phyloP scores from a whole-genome alignment of 2,888 invertebrate species.

The Plagodis dolabraria region DNA sequence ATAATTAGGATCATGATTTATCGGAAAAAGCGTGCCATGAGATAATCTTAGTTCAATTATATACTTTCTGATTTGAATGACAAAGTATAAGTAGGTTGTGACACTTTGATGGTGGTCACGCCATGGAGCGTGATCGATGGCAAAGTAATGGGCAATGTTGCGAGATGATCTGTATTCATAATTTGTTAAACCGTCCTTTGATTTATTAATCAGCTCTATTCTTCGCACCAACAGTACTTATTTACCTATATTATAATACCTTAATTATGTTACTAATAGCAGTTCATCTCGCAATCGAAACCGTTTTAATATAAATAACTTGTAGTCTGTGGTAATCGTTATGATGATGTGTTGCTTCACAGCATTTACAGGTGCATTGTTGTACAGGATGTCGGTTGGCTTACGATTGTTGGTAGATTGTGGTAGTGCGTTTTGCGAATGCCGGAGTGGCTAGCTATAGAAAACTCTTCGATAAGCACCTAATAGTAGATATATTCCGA shows the following conservation, averaged over 20 bases:
- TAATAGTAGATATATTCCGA: too few relatives aligned
- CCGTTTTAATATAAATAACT: background rate
- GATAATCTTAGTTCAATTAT: conserved; percentile 11
- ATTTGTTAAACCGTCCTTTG: conserved; percentile 11
- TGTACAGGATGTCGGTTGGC: too few relatives aligned
- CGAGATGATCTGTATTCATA: conserved; percentile 1
- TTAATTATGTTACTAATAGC: conserved; percentile 9
- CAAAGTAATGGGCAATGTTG: conserved; percentile 4
- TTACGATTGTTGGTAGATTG: too few relatives aligned
- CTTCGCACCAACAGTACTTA: background rate
- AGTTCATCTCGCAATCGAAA: conserved; percentile 2
- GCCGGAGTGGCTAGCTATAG: too few relatives aligned
- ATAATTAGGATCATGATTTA: conserved; percentile 1
- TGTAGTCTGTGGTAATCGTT: background rate
- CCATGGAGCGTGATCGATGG: conserved; percentile 22
- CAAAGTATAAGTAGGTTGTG: conserved; percentile 1
- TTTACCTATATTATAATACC: background rate
- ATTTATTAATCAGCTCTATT: conserved; percentile 25
- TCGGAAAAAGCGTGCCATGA: conserved; percentile 2
- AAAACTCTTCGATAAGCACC: too few relatives aligned
- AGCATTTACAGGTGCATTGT: too few relatives aligned
- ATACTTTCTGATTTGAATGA: too few relatives aligned
- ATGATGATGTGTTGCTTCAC: too few relatives aligned
- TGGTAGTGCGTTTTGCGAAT: too few relatives aligned
- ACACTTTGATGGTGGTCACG: conserved; percentile 14